Evolutionary conservation across 2,888 invertebrate genomes (phyloP), one percentile per base, ranked within the genome.

Genomic region (Piscicola geometra): DNA sequence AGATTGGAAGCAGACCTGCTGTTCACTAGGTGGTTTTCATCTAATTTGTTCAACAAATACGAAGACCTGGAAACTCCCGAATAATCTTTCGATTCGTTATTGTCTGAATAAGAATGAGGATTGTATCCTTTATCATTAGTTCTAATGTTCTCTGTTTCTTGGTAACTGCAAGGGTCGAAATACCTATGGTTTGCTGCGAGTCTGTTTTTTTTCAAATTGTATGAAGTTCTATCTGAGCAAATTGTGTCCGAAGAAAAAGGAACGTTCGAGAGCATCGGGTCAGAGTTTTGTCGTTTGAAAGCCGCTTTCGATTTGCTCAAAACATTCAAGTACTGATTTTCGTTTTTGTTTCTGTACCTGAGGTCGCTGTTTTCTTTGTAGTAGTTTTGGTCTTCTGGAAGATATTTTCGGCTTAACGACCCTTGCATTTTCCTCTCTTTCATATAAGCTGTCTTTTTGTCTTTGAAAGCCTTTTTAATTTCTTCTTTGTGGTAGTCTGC

Each of bases 211-310:
- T 47, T 47, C 3, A n/a, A 25, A 21, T n/a, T 28, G 52, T 71
- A 52, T 3, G 71, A 71, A 12, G 71, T 71, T 47, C 52, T 71
- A 28, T 47, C 71, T 52, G 71, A 71, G 47, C 30, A 52, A n/a
- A 71, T 50, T 15, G 71, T 71, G 52, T 71, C 52, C 28, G 72
- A 47, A 21, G 32, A 87, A 21, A 87, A 87, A 68, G 87, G 87
- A 81, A 87, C 87, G 78, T 86, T 87, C 76, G 87, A 86, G 75
- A 88, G 85, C 84, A 87, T 87, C 35, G 88, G 88, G 82, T 88
- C 88, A 35, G 88, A 88, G 74, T 88, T 85, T 81, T 88, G 88
- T 50, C 88, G 84, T 77, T 87, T 86, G 81, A 73, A 73, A 35
- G 64, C 60, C 1, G 73, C 36, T 32, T 73, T 73, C 15, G 52